Conservation (phyloP, 2,113 vertebrate genomes). For the Aphyosemion australe region DNA sequence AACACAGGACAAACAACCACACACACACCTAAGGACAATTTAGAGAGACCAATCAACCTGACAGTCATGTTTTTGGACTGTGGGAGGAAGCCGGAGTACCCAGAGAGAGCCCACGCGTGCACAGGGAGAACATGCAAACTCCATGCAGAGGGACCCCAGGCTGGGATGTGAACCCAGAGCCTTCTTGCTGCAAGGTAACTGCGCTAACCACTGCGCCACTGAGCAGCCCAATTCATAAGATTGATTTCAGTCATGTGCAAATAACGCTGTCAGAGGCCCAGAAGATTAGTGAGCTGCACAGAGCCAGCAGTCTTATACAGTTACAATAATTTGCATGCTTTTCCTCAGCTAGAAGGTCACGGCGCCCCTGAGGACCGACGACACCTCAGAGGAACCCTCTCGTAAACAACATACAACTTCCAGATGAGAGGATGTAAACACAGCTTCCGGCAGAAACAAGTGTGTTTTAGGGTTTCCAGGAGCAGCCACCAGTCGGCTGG, state of each 20-base stretch:
- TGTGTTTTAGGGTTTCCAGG: not conserved
- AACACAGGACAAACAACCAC: too few relatives aligned
- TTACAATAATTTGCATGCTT: constrained; percentile 46
- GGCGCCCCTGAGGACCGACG: constrained; percentile 7
- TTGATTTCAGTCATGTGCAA: not conserved
- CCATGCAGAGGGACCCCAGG: too few relatives aligned
- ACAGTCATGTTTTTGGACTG: too few relatives aligned
- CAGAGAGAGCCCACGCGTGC: too few relatives aligned
- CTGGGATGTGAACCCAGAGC: too few relatives aligned
- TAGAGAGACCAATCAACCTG: too few relatives aligned
- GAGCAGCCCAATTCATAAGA: constrained; percentile 17
- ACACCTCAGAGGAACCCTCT: constrained; percentile 36
- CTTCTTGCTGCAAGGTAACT: too few relatives aligned
- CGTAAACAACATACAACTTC: constrained; percentile 21
- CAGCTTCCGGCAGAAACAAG: not conserved
- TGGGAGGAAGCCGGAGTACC: too few relatives aligned
- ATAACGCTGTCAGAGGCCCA: constrained; percentile 18
- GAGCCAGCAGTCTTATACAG: constrained; percentile 19
- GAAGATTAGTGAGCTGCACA: not conserved
- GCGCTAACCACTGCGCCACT: too few relatives aligned
- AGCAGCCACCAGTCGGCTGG: rapidly evolving
- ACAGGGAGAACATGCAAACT: too few relatives aligned
- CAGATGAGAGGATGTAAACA: not conserved
- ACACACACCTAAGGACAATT: too few relatives aligned
- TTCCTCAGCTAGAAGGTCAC: constrained; percentile 30